Evolutionary conservation across 2,113 vertebrate species (phyloP).

Genomic region (Carassius auratus): DNA sequence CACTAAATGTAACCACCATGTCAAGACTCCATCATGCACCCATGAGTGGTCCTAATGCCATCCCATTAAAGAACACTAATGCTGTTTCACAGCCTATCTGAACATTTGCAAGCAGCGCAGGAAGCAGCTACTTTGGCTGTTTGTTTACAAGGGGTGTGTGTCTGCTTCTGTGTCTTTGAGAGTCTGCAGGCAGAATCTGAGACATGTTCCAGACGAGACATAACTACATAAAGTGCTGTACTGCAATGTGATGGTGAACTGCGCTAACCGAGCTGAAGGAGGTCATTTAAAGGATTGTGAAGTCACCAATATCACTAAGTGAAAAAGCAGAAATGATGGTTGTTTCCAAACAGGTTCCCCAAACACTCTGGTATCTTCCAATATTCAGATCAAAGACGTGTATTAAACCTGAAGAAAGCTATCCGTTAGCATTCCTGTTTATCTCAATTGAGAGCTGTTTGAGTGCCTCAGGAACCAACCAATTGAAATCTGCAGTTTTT

Average conservation of each 20-base stretch:
- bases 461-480: background rate
- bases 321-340: background rate
- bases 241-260: background rate
- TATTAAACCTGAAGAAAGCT: background rate
- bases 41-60: constrained; percentile 43
- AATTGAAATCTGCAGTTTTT: background rate
- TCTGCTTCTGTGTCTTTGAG: background rate
- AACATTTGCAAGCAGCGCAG: constrained; percentile 55
- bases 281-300: background rate
- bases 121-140: constrained; percentile 33
- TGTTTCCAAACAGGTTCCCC: background rate
- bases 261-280: background rate
- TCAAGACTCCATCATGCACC: constrained; percentile 65
- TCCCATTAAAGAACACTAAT: constrained; percentile 74
- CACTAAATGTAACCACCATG: constrained; percentile 67
- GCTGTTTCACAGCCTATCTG: constrained; percentile 64
- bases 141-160: background rate
- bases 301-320: background rate
- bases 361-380: background rate
- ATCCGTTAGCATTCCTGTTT: background rate
- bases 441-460: background rate
- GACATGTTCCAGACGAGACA: constrained; percentile 4
- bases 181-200: background rate
- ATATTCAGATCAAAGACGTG: background rate
- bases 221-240: background rate